Percentiles rank a stretch among this genome's conserved stretches.
phyloP scores from a whole-genome alignment of 2,888 invertebrate genomes.

The Pilophorus perplexus region DNA sequence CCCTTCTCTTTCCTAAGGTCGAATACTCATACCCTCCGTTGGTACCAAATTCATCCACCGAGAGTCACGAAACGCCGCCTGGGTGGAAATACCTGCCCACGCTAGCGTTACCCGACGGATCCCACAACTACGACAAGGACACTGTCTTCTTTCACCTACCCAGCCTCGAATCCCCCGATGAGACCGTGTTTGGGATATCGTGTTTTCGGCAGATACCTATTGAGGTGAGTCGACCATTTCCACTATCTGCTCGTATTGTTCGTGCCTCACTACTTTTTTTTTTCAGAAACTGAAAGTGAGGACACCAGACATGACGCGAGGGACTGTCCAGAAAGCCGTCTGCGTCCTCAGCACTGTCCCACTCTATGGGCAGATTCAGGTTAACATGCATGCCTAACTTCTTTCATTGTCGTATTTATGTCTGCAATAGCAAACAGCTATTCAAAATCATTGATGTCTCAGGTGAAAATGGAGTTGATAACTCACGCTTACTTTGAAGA shows the following conservation, averaged over 20 bases:
- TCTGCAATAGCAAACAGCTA: too few relatives aligned
- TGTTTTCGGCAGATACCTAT: constrained; percentile 97
- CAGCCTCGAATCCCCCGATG: constrained; percentile 75
- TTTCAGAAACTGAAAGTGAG: constrained; percentile 82
- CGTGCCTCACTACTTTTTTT: too few relatives aligned
- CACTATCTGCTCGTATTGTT: neutral
- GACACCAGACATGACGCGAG: constrained; percentile 93
- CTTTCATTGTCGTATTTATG: too few relatives aligned
- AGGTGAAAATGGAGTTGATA: constrained; percentile 86
- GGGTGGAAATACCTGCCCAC: constrained; percentile 97
- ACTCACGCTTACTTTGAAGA: constrained; percentile 97
- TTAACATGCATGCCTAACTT: too few relatives aligned
- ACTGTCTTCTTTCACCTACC: constrained; percentile 96
- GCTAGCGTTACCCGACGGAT: constrained; percentile 93
- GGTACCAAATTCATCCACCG: constrained; percentile 44
- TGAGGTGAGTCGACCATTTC: constrained; percentile 60
- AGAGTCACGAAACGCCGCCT: constrained; percentile 74
- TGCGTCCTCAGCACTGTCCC: constrained; percentile 89
- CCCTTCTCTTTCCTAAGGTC: constrained; percentile 67
- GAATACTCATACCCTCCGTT: constrained; percentile 56
- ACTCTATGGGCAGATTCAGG: constrained; percentile 86
- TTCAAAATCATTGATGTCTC: neutral
- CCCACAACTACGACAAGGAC: constrained; percentile 93
- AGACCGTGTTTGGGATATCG: constrained; percentile 92
- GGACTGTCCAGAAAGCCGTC: constrained; percentile 97